phyloP scores from a whole-genome alignment of 1,140 invertebrate species.

The Globodera ellingtonae region DNA sequence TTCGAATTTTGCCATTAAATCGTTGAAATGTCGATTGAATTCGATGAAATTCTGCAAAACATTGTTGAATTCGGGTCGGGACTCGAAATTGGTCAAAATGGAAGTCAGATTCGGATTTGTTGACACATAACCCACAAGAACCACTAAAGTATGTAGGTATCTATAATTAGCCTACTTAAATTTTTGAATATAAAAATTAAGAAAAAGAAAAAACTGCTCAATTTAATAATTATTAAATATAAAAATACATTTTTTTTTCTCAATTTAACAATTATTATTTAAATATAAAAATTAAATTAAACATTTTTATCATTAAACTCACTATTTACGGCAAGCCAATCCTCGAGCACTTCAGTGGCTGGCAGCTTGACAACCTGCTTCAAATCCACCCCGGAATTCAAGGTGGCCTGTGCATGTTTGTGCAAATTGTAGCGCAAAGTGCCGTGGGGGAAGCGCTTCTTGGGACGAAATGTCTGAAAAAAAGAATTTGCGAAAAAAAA shows the following conservation, averaged over 20 bases:
- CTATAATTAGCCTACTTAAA: not conserved
- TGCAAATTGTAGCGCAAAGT: constrained; percentile 87
- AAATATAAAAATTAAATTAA: not conserved
- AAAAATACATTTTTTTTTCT: no score
- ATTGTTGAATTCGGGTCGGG: no score
- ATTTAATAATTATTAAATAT: constrained; percentile 12
- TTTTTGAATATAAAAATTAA: not conserved
- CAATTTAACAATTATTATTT: no score
- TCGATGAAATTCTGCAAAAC: no score
- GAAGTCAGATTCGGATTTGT: no score
- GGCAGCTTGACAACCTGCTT: constrained; percentile 82
- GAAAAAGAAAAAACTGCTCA: not conserved
- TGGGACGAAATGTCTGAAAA: constrained; percentile 81
- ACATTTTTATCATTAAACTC: not conserved
- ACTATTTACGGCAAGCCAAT: constrained; percentile 95
- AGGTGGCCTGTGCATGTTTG: constrained; percentile 88
- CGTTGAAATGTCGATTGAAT: no score
- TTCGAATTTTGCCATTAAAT: no score
- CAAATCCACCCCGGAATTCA: constrained; percentile 90
- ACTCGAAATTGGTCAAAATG: no score
- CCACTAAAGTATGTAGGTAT: no score
- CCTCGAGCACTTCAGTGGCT: constrained; percentile 82
- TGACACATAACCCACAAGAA: no score
- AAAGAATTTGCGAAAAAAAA: constrained; percentile 18
- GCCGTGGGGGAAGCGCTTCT: constrained; percentile 86